Percentiles rank a stretch among this genome's conserved stretches.
phyloP scores from a whole-genome alignment of 2,113 vertebrate species.

The Parus major region DNA sequence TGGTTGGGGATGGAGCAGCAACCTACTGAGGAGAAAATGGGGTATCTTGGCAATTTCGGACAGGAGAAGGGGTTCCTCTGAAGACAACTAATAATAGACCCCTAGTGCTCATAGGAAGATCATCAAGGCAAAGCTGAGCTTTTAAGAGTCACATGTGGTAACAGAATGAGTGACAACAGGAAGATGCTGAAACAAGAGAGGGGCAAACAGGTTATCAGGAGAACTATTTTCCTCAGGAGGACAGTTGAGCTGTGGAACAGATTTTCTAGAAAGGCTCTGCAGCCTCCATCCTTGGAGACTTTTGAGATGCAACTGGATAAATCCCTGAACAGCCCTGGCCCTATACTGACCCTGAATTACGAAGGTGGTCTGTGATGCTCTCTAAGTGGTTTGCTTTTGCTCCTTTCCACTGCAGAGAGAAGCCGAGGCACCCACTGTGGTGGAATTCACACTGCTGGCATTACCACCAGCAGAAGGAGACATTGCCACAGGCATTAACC shows the following conservation, averaged over 20 bases:
- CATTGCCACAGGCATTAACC: background rate
- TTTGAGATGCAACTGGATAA: background rate
- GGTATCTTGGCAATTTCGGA: background rate
- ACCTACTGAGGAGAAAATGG: background rate
- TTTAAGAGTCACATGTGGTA: background rate
- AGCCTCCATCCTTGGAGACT: background rate
- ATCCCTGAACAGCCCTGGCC: background rate
- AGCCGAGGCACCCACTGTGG: background rate
- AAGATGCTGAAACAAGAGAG: background rate
- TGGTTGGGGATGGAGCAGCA: background rate
- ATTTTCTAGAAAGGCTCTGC: background rate
- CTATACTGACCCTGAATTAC: background rate
- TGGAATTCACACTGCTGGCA: rapidly evolving
- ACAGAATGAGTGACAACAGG: background rate
- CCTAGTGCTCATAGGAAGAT: background rate
- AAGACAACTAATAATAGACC: background rate
- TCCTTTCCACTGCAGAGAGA: background rate
- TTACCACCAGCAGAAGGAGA: background rate
- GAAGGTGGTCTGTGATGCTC: background rate
- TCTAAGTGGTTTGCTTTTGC: background rate
- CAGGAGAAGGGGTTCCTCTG: background rate
- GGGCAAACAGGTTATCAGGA: background rate
- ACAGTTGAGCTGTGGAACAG: background rate
- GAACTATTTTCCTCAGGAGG: background rate
- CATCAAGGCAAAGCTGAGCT: background rate